Evolutionary conservation across 2,113 vertebrate species (phyloP).

Genomic region (Marmota monax): DNA sequence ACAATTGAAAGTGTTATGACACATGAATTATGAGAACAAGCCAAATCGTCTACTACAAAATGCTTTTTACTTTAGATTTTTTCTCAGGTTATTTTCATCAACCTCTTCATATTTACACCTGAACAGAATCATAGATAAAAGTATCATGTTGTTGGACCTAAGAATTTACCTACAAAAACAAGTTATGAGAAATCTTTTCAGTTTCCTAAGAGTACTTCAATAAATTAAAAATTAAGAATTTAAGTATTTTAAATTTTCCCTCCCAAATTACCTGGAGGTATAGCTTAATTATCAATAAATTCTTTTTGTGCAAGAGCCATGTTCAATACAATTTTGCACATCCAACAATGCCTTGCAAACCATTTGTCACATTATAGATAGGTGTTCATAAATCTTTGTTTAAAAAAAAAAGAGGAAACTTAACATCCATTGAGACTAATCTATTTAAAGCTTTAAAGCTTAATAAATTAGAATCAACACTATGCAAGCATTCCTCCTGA

Average conservation of each 20-base stretch:
- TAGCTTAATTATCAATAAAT: background rate
- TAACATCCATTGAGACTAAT: background rate
- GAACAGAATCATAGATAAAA: background rate
- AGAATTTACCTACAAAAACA: background rate
- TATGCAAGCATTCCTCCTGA: background rate
- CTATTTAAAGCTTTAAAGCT: background rate
- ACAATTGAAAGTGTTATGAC: background rate
- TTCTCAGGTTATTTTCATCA: background rate
- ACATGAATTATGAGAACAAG: background rate
- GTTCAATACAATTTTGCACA: background rate
- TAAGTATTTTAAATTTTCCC: background rate
- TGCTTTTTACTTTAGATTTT: background rate
- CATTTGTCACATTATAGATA: background rate
- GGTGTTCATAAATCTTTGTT: background rate
- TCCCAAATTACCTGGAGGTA: background rate
- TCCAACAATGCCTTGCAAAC: background rate
- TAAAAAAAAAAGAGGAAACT: background rate
- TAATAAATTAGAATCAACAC: background rate
- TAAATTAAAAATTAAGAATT: conserved; percentile 1
- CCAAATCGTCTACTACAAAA: background rate
- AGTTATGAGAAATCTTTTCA: background rate
- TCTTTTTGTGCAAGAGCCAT: background rate
- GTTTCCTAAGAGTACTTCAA: background rate
- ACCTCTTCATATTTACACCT: background rate
- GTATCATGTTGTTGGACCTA: no score